phyloP scores from a whole-genome alignment of 2,113 vertebrate genomes.

The Heptranchias perlo region DNA sequence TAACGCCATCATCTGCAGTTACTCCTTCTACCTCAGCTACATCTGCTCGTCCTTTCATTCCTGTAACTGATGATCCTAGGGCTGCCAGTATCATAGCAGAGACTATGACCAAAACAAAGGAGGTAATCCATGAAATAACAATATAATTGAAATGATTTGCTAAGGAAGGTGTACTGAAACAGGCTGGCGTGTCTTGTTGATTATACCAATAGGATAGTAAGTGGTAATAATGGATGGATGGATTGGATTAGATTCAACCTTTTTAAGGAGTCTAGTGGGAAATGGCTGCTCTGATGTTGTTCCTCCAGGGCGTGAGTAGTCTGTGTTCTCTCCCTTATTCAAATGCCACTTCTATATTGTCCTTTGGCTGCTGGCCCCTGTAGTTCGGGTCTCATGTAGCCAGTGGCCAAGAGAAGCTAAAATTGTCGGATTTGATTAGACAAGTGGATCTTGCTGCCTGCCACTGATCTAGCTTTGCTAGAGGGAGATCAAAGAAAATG shows the following conservation, averaged over 20 bases:
- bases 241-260: neutral
- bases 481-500: neutral
- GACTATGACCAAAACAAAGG: constrained; percentile 98
- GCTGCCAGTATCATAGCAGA: constrained; percentile 98
- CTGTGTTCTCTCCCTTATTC: neutral
- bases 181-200: neutral
- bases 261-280: neutral
- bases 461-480: neutral
- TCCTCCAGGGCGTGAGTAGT: neutral
- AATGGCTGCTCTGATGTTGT: neutral
- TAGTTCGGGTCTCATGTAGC: neutral
- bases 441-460: neutral
- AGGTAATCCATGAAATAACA: constrained; percentile 52
- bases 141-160: neutral
- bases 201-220: neutral
- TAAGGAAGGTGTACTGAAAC: neutral
- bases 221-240: neutral
- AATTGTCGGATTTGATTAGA: neutral
- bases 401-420: neutral
- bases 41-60: constrained; percentile 91
- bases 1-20: constrained; percentile 83
- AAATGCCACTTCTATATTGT: neutral
- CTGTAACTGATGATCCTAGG: constrained; percentile 93
- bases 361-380: neutral
- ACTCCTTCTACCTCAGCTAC: constrained; percentile 82